Evolutionary conservation across 2,797 vertebrate species (phyloP).

Genomic region (Glossophaga mutica): DNA sequence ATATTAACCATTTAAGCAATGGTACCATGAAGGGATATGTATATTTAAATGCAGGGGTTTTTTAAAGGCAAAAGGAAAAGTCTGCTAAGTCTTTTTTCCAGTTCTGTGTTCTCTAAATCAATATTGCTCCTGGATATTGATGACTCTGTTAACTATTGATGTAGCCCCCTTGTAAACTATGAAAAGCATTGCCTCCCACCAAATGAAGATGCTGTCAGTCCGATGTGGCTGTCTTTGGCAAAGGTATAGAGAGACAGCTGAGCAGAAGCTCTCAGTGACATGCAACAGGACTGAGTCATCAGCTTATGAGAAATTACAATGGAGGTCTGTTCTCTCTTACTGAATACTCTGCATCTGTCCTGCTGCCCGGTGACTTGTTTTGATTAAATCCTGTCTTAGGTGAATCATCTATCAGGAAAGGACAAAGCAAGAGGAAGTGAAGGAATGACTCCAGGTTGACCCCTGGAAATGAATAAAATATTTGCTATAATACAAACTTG

Average conservation of each 20-base stretch:
- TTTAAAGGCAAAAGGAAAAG: slow-evolving; percentile 17
- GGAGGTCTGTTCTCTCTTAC: background rate
- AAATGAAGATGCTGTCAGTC: background rate
- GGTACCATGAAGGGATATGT: background rate
- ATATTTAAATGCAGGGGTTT: background rate
- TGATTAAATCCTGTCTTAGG: background rate
- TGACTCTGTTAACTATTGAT: slow-evolving; percentile 32
- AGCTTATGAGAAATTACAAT: background rate
- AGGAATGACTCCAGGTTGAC: background rate
- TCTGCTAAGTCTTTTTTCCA: background rate
- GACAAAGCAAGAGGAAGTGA: background rate
- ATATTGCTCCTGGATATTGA: slow-evolving; percentile 23
- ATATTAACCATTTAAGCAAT: slow-evolving; percentile 35
- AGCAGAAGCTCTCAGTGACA: background rate
- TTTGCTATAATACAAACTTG: background rate
- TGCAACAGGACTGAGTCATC: background rate
- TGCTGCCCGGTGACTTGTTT: background rate
- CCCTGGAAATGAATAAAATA: background rate
- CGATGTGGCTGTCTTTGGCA: background rate
- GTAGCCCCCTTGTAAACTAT: background rate
- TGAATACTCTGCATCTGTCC: background rate
- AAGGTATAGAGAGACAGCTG: background rate
- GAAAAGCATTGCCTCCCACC: background rate
- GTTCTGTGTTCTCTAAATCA: slow-evolving; percentile 17
- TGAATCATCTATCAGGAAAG: slow-evolving; percentile 33